Base-by-base conservation (phyloP, 2,113 vertebrate genomes). In the Charina bottae region DNA sequence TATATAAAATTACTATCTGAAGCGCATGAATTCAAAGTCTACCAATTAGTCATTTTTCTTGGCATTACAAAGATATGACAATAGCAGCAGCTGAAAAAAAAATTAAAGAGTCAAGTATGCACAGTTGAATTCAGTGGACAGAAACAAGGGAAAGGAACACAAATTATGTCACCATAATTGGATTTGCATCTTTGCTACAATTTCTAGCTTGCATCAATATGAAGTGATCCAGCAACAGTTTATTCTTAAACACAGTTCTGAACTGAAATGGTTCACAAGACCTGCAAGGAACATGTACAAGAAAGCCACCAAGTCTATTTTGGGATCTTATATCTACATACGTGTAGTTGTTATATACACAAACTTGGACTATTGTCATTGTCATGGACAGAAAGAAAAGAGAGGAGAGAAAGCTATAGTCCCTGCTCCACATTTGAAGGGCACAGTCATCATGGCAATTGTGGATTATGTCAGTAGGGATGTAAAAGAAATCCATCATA, bases 111-210 rank as follows among this genome's bases (percentile, higher is more conserved):
- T 15, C 33, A 90, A 59, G 24, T 26, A 59, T 83, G 24, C 83
- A 26, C 68, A 90, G 12, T 9, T 59, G 78, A 59, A 42, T 42
- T 42, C 72, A 72, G 53, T 42, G 53, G 54, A 83, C 49, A 10
- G 21, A 90, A 89, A 56, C 23, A 90, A 78, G 68, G 10, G 11
- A 33, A 90, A 78, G 53, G 64, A 56, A 23, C 53, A 37, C n/a
- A 55, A 90, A 37, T 90, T 37, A 89, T 72, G 19, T 58, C 68
- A 42, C 21, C 54, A 42, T 84, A 84, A 84, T 84, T 60, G 89
- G 89, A n/a, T 84, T 19, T 89, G 60, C 59, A 53, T 64, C 26
- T 64, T 89, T 87, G 28, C 85, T 72, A 28, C 26, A 58, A 68
- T 78, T 56, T 78, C 23, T 72, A 49, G 42, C 49, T 86, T 68